Conservation (phyloP, 2,113 vertebrate genomes). For the Clarias batrachus region DNA sequence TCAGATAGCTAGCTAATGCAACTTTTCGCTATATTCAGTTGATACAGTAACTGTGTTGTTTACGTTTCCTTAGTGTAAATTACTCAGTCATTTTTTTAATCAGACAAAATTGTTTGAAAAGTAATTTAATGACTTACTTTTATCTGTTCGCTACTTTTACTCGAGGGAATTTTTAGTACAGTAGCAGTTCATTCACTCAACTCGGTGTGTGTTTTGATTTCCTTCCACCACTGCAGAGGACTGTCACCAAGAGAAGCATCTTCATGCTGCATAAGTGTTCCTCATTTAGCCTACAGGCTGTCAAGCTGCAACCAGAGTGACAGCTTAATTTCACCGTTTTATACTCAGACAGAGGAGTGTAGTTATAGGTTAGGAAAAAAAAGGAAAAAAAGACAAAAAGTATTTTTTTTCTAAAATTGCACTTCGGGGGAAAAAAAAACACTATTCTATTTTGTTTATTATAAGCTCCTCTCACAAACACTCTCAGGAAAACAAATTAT, state of each 20-base stretch:
- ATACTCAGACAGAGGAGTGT: slow-evolving; percentile 39
- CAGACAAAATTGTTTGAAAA: no score
- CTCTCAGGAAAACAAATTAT: background rate
- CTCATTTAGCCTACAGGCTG: slow-evolving; percentile 51
- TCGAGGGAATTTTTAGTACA: no score
- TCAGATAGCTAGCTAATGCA: background rate
- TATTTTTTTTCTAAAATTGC: background rate
- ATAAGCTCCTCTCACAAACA: background rate
- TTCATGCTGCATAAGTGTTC: slow-evolving; percentile 45
- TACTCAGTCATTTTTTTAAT: background rate
- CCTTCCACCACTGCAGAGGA: background rate
- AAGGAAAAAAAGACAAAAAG: no score
- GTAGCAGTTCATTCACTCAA: background rate
- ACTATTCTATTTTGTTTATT: background rate
- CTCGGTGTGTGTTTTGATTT: background rate
- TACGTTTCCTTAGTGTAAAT: background rate
- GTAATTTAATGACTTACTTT: no score
- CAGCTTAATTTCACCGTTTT: slow-evolving; percentile 63
- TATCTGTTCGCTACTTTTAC: slow-evolving; percentile 42
- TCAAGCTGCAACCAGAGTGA: slow-evolving; percentile 52
- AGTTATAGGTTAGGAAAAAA: slow-evolving; percentile 38
- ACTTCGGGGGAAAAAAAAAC: background rate
- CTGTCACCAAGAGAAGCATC: slow-evolving; percentile 37
- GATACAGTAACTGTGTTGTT: background rate
- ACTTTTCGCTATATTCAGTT: background rate